phyloP scores from a whole-genome alignment of 2,888 invertebrate genomes.

The Omphaloscelis lunosa region DNA sequence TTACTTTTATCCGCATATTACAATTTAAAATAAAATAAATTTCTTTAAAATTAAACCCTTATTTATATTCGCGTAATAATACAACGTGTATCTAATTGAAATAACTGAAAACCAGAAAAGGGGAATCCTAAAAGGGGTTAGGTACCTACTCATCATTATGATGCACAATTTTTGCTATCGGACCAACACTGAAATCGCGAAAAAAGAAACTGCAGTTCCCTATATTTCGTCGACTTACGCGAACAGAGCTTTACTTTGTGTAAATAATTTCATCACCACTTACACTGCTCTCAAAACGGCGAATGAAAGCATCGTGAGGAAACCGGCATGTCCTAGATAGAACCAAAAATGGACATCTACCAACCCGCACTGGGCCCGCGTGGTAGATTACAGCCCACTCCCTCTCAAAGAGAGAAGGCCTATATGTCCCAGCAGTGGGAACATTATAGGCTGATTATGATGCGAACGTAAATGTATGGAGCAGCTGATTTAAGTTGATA shows the following conservation, averaged over 20 bases:
- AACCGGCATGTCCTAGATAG: not conserved
- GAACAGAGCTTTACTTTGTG: not conserved
- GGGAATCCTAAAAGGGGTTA: no score
- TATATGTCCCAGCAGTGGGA: not conserved
- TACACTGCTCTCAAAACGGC: not conserved
- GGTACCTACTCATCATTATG: not conserved
- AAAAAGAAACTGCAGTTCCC: not conserved
- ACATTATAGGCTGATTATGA: not conserved
- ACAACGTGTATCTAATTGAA: not conserved
- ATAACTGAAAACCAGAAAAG: not conserved
- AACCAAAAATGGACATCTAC: not conserved
- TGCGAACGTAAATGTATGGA: not conserved
- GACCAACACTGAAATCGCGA: not conserved
- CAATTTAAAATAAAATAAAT: not conserved
- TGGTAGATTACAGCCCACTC: not conserved
- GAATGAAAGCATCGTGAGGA: not conserved
- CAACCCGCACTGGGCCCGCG: not conserved
- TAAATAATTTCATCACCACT: not conserved
- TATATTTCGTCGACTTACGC: not conserved
- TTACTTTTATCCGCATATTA: not conserved
- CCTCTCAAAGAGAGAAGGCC: not conserved
- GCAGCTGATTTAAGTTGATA: not conserved
- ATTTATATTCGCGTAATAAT: not conserved
- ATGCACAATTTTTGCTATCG: not conserved
- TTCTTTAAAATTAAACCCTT: not conserved